Base-by-base conservation (phyloP, 2,888 invertebrate species). In the Protodeltote pygarga region DNA sequence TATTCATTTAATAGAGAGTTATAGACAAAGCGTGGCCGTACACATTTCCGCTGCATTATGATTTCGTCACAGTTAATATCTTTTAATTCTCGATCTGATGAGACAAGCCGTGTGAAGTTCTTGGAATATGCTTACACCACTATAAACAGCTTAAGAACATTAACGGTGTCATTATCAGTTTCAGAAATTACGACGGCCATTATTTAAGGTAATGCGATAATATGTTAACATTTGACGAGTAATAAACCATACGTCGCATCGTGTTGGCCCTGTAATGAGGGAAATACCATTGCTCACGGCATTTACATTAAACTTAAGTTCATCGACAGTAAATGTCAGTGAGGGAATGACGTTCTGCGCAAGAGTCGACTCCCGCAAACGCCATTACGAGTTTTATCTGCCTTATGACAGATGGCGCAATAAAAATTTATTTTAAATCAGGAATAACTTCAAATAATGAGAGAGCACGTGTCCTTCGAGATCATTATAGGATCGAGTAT, bases 341-440 rank as follows among this genome's bases (percentile, higher is more conserved):
- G 65, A 51, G 58, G 73, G 76, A 85, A 82, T 84, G 80, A 83
- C 67, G 77, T 47, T 42, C 61, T 52, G 70, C 78, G 75, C 71
- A 55, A 55, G 75, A 73, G 73, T 64, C 60, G 80, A 84, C 86
- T 87, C 80, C 85, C 66, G 81, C 81, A 63, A 71, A 75, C 74
- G 77, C 79, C 79, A 84, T 85, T 87, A 84, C 81, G 63, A 71
- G 77, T 86, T 89, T 89, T 85, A 90, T 86, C 76, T 80, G 78
- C 78, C 68, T 73, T 80, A 88, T 91, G 91, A 91, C 88, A 88
- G 87, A 91, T 88, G 87, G 89, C 73, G 86, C 70, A 77, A 85
- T 92, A 91, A 92, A 92, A 89, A 89, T 81, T 84, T 88, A 88
- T 89, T 88, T 89, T 81, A 88, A 89, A 89, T 85, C 81, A 82